These are phyloP conservation scores for Scolopax rusticola DNA, from an alignment of 2,797 vertebrate species.

Conservation along the genomic window DNA sequence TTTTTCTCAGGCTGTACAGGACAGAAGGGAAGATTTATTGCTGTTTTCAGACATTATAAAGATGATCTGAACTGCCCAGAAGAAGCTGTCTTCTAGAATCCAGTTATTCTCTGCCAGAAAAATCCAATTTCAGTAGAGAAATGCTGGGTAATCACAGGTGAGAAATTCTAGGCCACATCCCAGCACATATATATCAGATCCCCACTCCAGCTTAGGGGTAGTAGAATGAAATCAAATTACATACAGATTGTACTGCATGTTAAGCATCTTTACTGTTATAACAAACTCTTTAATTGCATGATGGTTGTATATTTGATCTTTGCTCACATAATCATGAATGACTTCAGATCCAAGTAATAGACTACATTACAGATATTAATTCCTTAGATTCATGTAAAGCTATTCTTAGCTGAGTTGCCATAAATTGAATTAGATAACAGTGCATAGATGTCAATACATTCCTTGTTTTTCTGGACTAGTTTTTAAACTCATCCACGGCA, in stretches of 20 bases:
- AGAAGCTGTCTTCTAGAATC: background rate
- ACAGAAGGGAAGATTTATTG: constrained; percentile 1
- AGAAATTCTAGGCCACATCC: constrained; percentile 14
- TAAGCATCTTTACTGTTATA: constrained; percentile 14
- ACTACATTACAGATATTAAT: background rate
- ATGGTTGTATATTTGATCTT: constrained; percentile 19
- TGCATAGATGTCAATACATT: background rate
- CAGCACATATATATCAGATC: background rate
- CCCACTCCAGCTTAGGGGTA: background rate
- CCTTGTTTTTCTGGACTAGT: background rate
- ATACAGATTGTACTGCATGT: background rate
- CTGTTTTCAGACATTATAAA: constrained; percentile 27
- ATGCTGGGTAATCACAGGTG: constrained; percentile 54
- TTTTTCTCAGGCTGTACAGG: background rate
- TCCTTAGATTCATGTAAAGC: background rate
- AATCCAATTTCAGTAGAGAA: constrained; percentile 31
- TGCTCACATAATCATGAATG: background rate
- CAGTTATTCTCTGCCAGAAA: background rate
- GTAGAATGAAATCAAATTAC: constrained; percentile 30
- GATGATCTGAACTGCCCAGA: constrained; percentile 9
- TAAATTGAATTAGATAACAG: background rate
- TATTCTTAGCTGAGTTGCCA: background rate
- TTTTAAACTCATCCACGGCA: background rate
- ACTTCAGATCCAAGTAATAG: constrained; percentile 6
- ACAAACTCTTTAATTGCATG: constrained; percentile 35